A percentile compares a stretch with the other conserved stretches of the same genome.
phyloP scores from a whole-genome alignment of 92 coral and sea anemone genomes.

The Siderastrea radians region DNA sequence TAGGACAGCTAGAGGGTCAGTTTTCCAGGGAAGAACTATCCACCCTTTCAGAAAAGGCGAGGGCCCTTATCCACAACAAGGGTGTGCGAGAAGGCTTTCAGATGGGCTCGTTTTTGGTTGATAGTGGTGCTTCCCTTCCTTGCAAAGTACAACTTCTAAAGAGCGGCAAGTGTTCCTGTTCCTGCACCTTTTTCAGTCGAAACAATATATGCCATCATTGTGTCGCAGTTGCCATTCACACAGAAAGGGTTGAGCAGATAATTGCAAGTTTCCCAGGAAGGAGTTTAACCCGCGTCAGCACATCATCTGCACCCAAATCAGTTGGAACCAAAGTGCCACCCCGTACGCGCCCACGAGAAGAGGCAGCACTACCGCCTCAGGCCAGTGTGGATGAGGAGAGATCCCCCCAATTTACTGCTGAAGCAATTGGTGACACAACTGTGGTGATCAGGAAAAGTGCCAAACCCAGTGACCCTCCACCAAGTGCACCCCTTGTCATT shows the following conservation, averaged over 20 bases:
- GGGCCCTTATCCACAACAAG: constrained; percentile 54
- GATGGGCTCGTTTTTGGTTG: constrained; percentile 62
- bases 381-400: constrained; percentile 10
- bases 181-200: constrained; percentile 35
- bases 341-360: constrained; percentile 38
- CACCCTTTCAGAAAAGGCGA: constrained; percentile 66
- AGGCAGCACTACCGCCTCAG: constrained; percentile 50
- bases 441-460: constrained; percentile 39
- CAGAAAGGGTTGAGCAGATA: constrained; percentile 38
- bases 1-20: too few relatives aligned
- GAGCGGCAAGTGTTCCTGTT: constrained; percentile 70
- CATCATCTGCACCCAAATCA: constrained; percentile 62
- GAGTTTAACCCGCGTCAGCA: constrained; percentile 44
- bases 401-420: constrained; percentile 39
- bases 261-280: constrained; percentile 57
- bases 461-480: constrained; percentile 49
- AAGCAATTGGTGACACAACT: constrained; percentile 51
- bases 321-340: constrained; percentile 66
- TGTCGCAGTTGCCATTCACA: constrained; percentile 52
- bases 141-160: constrained; percentile 58
- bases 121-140: constrained; percentile 61
- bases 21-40: constrained; percentile 61
- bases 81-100: constrained; percentile 70
- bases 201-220: constrained; percentile 58
- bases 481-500: constrained; percentile 46